Base-by-base conservation (phyloP, 2,113 vertebrate genomes). In the Amblyopsis rosae region DNA sequence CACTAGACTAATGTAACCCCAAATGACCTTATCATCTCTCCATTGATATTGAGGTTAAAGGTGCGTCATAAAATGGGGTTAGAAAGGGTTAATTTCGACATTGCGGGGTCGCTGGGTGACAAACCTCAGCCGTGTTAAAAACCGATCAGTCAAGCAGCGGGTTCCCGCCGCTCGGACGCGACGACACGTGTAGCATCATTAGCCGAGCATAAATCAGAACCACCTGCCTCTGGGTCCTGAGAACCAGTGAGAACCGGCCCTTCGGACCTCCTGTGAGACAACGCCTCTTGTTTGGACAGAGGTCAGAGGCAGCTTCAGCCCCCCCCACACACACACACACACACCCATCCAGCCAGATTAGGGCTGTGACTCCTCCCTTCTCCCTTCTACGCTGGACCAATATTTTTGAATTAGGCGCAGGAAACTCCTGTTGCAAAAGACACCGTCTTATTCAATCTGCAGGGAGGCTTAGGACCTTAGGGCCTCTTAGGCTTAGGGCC, bases 351-450 rank as follows among this genome's bases (percentile, higher is more conserved):
- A 32, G 17, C 62, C 62, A 51, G 16, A 76, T 70, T 76, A 64
- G 8, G 79, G 65, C 73, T 67, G 62, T 41, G 35, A 81, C 82
- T 67, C 75, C 80, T 77, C 80, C 82, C 81, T 73, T 56, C 73
- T 78, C n/a, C n/a, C n/a, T n/a, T n/a, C 26, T 26, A 65, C 78
- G 72, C 80, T 65, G 75, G 60, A 73, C 66, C 75, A 82, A 85
- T 90, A 89, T 90, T 87, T 90, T 89, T 87, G 86, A 91, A 91
- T 91, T 89, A 89, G 60, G 48, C 77, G 67, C 85, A 91, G 91
- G 90, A 92, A 90, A 90, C 88, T 91, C 86, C 62, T 83, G 87
- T 91, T 91, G 89, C 88, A 91, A 90, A 89, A 87, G 85, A 87
- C 81, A 88, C 86, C 81, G 83, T 90, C 83, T 88, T 69, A 73